Percentiles rank a stretch among this genome's conserved stretches.
phyloP scores from a whole-genome alignment of 2,888 invertebrate species.

The Belgica antarctica region DNA sequence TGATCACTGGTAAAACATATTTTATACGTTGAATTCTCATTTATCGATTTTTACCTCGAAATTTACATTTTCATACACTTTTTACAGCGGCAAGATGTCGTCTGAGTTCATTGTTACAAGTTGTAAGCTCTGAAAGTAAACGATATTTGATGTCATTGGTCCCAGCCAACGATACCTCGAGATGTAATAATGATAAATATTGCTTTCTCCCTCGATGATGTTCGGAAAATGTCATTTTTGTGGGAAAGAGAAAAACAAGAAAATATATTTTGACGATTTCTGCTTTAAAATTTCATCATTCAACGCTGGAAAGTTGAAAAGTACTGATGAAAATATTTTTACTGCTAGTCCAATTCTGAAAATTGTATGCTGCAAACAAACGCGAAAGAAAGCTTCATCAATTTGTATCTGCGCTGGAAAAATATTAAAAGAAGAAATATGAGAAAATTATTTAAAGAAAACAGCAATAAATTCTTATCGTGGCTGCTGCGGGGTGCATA shows the following conservation, averaged over 20 bases:
- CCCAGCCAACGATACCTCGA: neutral
- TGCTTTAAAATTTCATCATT: no score
- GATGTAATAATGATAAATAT: constrained; percentile 28
- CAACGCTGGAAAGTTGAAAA: no score
- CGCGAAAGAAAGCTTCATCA: no score
- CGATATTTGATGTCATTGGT: constrained; percentile 20
- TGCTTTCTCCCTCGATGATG: constrained; percentile 7
- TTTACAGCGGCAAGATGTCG: constrained; percentile 4
- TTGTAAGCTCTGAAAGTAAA: constrained; percentile 11
- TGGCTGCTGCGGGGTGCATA: constrained; percentile 25
- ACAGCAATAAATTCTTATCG: neutral
- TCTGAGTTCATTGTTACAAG: constrained; percentile 23
- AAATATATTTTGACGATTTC: no score
- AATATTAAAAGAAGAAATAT: no score
- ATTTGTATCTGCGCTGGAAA: no score
- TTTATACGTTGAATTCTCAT: neutral
- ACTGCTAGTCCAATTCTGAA: no score
- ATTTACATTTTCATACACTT: constrained; percentile 19
- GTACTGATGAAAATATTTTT: no score
- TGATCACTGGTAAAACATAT: neutral
- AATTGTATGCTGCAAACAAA: no score
- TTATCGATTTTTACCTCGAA: constrained; percentile 6
- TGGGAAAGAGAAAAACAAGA: no score
- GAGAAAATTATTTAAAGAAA: no score
- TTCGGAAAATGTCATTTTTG: no score